Evolutionary conservation across 1,140 invertebrate species (phyloP), one percentile per base, ranked within the genome.

Genomic region (Temnothorax curvispinosus): DNA sequence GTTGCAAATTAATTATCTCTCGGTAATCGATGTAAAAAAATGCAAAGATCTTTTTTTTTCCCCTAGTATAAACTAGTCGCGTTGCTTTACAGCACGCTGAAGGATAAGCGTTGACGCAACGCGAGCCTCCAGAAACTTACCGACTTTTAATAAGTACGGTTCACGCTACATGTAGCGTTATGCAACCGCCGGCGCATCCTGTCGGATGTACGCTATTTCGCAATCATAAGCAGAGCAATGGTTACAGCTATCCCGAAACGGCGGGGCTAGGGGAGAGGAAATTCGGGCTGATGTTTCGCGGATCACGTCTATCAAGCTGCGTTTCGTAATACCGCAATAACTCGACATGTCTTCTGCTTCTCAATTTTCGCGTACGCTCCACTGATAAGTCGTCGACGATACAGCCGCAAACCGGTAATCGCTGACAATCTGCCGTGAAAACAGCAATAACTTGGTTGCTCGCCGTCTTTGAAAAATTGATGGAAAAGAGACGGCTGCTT

Each of bases 121-220:
- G 18, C 3, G 41, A 89, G 58, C 58, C 69, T 72, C 67, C 87
- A 82, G 72, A 90, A 90, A 90, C 85, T 69, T 87, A 86, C 81
- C 84, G 77, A 62, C 62, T 91, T 93, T 93, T 91, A 92, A 92
- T 93, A 92, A 94, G 92, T 93, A 94, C 85, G 91, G 92, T 92
- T 93, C 90, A 87, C 89, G 88, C 88, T 85, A 88, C 85, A 21
- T 69, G 64, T 56, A 50, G 86, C 85, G 90, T 95, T 95, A 93
- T 88, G 91, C 91, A 95, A 95, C 87, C 81, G 87, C 81, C 90
- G 91, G 90, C 93, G 94, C 93, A 90, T 93, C 92, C 89, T 85
- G 93, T 94, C 94, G 94, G 94, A 95, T 95, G 94, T 94, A 92
- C 92, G 94, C 92, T 93, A 94, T 95, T 94, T 94, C 93, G 94